Conservation (phyloP, 1,140 invertebrate species). For the Eupeodes corollae region DNA sequence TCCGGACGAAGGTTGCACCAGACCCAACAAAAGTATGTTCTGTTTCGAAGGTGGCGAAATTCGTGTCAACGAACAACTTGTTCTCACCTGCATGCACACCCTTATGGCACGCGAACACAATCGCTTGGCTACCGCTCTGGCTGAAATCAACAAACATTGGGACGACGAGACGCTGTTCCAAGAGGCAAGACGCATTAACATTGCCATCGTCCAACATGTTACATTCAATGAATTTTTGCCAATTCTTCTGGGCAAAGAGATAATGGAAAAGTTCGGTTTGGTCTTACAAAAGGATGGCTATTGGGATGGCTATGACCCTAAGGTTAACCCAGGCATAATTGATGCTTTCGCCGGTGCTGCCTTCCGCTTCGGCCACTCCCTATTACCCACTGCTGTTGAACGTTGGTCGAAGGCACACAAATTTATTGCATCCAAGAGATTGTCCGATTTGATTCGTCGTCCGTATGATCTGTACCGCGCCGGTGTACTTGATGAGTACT, state of each 20-base stretch:
- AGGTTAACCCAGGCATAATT: slow-evolving; percentile 74
- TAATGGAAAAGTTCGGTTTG: slow-evolving; percentile 84
- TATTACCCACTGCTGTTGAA: slow-evolving; percentile 77
- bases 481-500: slow-evolving; percentile 80
- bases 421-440: slow-evolving; percentile 79
- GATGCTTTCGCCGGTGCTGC: slow-evolving; percentile 80
- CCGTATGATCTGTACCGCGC: slow-evolving; percentile 85
- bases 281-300: slow-evolving; percentile 74
- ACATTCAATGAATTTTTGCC: slow-evolving; percentile 92
- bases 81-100: slow-evolving; percentile 83
- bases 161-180: slow-evolving; percentile 90
- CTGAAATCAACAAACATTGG: slow-evolving; percentile 83
- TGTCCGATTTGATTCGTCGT: slow-evolving; percentile 78
- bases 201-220: slow-evolving; percentile 85
- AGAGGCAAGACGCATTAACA: slow-evolving; percentile 78
- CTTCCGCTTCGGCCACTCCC: slow-evolving; percentile 80
- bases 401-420: slow-evolving; percentile 89
- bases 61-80: slow-evolving; percentile 85
- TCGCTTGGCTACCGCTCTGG: slow-evolving; percentile 61
- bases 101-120: slow-evolving; percentile 84
- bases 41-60: slow-evolving; percentile 91
- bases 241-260: slow-evolving; percentile 82
- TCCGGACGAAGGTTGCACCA: slow-evolving; percentile 85
- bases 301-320: slow-evolving; percentile 80
- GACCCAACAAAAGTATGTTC: slow-evolving; percentile 76